Conservation (phyloP, 2,888 invertebrate genomes). For the Diadegma fenestrale region DNA sequence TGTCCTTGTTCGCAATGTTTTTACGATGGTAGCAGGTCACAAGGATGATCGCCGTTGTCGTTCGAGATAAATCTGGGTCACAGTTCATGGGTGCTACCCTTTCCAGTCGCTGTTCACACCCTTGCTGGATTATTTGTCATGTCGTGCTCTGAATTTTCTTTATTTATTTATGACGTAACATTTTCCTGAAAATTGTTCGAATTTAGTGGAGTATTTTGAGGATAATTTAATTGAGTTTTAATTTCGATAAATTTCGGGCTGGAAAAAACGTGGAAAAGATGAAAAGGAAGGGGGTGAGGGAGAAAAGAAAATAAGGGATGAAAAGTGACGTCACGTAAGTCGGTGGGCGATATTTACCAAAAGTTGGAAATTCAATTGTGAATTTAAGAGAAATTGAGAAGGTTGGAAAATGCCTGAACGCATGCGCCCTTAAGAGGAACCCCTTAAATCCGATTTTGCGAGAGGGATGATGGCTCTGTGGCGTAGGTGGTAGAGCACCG, state of each 20-base stretch:
- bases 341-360: conserved; percentile 61
- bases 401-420: conserved; percentile 79
- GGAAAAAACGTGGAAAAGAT: conserved; percentile 2
- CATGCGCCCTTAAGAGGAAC: conserved; percentile 72
- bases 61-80: conserved; percentile 52
- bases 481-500: conserved; percentile 68
- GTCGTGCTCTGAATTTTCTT: neutral
- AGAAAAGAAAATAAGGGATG: conserved; percentile 61
- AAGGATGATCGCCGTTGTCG: conserved; percentile 17
- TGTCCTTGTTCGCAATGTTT: conserved; percentile 26
- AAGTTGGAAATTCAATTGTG: conserved; percentile 75
- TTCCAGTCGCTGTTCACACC: neutral
- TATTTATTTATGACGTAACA: neutral
- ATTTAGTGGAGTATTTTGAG: neutral
- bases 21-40: conserved; percentile 12
- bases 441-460: conserved; percentile 58
- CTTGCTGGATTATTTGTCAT: neutral
- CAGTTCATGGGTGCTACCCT: conserved; percentile 5
- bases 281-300: conserved; percentile 10
- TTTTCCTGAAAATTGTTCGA: neutral
- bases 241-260: neutral
- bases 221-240: neutral
- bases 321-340: conserved; percentile 57
- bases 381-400: conserved; percentile 18
- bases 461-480: conserved; percentile 71